Evolutionary conservation across 2,113 vertebrate genomes (phyloP), one percentile per base, ranked within the genome.

Genomic region (Haemorhous mexicanus): DNA sequence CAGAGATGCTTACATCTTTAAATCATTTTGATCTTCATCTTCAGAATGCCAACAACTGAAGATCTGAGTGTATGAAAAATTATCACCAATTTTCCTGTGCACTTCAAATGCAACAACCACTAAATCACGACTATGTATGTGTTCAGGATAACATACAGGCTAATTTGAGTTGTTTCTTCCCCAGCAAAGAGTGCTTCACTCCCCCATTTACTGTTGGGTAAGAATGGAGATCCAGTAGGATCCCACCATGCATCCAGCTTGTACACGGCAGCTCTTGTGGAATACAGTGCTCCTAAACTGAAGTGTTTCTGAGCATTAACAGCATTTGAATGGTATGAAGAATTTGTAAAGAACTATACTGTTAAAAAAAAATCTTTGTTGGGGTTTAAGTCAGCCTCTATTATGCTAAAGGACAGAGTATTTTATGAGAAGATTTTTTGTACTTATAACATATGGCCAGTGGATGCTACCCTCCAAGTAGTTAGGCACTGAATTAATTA

Each of bases 91-190:
- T 76, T 92, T 43, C 8, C 47, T 56, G 33, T 78, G 62, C 52
- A 89, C 19, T 87, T 93, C 33, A 64, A 72, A 27, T 37, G 16
- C 56, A 85, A 22, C 58, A 87, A 23, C 49, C 12, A n/a, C n/a
- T 74, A 44, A 23, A n/a, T 56, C 6, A 2, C 17, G 72, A 26
- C 47, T 5, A n/a, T 0, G 0, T 35, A 33, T 3, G 0, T 50
- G 39, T 20, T 84, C 33, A 50, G 32, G 58, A 74, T 70, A 66
- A 89, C 84, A 91, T 12, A 52, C 5, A 23, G n/a, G 8, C 11
- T 79, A 27, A 84, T 82, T 75, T 56, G 33, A 47, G 27, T 3
- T 41, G 17, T 10, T 79, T 75, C 27, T 64, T 87, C 22, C 28
- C 13, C 9, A 26, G 16, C 0, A 3, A 35, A 49, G 33, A 61